phyloP scores from a whole-genome alignment of 2,888 invertebrate species.

The Halictus quadricinctus region DNA sequence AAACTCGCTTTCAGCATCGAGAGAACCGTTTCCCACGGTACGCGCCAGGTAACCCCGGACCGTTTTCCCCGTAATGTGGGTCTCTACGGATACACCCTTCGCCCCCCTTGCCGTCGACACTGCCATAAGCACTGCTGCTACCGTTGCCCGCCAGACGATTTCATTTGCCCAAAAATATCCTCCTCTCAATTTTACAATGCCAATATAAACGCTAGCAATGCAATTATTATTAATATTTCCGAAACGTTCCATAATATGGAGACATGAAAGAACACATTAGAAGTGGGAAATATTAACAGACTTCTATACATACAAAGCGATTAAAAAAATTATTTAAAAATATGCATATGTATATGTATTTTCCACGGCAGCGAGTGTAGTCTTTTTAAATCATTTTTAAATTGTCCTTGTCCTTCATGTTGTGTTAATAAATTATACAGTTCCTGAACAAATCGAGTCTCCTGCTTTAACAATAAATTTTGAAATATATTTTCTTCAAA shows the following conservation, averaged over 20 bases:
- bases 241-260: too few species aligned
- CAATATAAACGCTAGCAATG: background rate
- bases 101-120: background rate
- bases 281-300: too few species aligned
- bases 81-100: conserved; percentile 39
- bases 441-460: too few species aligned
- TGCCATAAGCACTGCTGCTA: background rate
- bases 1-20: conserved; percentile 72
- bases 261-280: too few species aligned
- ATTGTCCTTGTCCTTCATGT: too few species aligned
- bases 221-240: background rate
- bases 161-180: background rate
- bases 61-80: conserved; percentile 65
- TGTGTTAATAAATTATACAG: too few species aligned
- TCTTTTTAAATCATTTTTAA: too few species aligned
- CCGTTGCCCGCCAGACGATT: background rate
- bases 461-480: too few species aligned
- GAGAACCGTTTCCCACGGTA: conserved; percentile 78
- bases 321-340: too few species aligned
- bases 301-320: too few species aligned
- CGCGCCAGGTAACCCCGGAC: conserved; percentile 71
- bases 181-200: background rate
- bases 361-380: too few species aligned
- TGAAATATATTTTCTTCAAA: background rate
- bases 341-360: too few species aligned